Evolutionary conservation across 2,888 invertebrate species (phyloP), one percentile per base, ranked within the genome.

Genomic region (Drosophila recens): DNA sequence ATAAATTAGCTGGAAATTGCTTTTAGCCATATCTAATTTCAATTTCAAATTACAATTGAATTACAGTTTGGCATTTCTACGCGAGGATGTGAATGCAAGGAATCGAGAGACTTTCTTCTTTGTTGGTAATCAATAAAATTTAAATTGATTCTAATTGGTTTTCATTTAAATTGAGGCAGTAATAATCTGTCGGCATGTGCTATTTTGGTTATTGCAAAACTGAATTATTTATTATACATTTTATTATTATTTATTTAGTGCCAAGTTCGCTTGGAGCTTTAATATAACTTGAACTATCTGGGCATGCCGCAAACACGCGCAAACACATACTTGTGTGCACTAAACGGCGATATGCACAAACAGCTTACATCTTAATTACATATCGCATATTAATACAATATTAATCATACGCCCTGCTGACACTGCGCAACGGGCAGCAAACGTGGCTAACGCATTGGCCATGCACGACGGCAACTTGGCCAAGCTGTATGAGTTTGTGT

Each of bases 381-480:
- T 89, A 87, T 87, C 87, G 87, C 83, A 86, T 89, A 86, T 86
- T 89, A 86, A 90, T 90, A 90, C 89, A 88, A 85, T 86, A 86
- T 86, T 86, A 90, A 86, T 90, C 90, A 90, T 86, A 90, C 90
- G 88, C 86, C 83, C 80, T 73, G 90, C 88, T 90, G 89, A 80
- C 86, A 82, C 86, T n/a, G 78, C 80, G 68, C 76, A 58, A 68
- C 69, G 52, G 52, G 17, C 68, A 66, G 72, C 79, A 67, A 68
- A 70, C 75, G 80, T 83, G 80, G 77, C 71, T 42, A 80, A 42
- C 79, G 82, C 79, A 81, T 75, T 82, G 63, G 53, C 65, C 79
- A 72, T 72, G 73, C 77, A 84, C 45, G 56, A 51, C 61, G 43
- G 20, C 53, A 36, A 23, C 48, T 57, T 59, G 56, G 34, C 40